These are phyloP conservation scores for Teleopsis dalmanni DNA, from an alignment of 1,140 invertebrate genomes.

Conservation along the genomic window DNA sequence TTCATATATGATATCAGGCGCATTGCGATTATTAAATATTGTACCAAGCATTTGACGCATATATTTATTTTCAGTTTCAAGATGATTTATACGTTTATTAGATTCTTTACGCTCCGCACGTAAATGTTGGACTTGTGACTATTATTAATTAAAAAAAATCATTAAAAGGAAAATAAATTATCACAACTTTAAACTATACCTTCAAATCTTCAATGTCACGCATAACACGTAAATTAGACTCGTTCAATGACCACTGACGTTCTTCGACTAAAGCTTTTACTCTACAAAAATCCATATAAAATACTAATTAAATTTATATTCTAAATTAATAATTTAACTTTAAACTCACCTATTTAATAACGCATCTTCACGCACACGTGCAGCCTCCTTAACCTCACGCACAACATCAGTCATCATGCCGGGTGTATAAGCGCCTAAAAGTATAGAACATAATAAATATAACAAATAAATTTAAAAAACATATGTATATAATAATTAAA, in stretches of 20 bases:
- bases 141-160: not conserved
- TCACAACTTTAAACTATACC: constrained; percentile 14
- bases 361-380: constrained; percentile 61
- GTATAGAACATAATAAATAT: not conserved
- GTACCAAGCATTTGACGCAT: constrained; percentile 32
- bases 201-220: constrained; percentile 43
- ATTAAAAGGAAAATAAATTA: not conserved
- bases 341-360: constrained; percentile 47
- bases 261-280: constrained; percentile 56
- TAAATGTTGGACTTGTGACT: constrained; percentile 22
- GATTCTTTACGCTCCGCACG: constrained; percentile 34
- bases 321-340: not conserved
- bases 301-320: not conserved
- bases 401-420: constrained; percentile 67
- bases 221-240: constrained; percentile 43
- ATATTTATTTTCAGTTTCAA: constrained; percentile 41
- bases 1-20: constrained; percentile 37
- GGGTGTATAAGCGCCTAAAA: constrained; percentile 55
- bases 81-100: constrained; percentile 33
- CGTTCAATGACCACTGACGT: constrained; percentile 45
- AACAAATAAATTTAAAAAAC: not conserved
- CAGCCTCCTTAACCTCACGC: constrained; percentile 65
- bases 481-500: not conserved
- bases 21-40: constrained; percentile 30
- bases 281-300: constrained; percentile 13